phyloP scores from a whole-genome alignment of 2,113 vertebrate genomes.

The Hyaena hyaena region DNA sequence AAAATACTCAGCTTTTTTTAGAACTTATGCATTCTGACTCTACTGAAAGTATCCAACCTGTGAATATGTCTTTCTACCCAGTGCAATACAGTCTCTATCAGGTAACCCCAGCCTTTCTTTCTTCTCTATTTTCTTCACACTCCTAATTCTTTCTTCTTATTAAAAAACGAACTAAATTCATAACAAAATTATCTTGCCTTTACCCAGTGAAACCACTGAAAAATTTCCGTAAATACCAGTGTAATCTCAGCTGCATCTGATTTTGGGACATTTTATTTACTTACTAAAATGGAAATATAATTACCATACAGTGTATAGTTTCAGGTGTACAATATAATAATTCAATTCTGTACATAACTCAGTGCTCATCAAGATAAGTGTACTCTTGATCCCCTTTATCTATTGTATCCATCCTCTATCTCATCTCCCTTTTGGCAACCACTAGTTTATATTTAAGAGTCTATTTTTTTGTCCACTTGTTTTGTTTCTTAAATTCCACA shows the following conservation, averaged over 20 bases:
- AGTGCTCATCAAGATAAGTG: background rate
- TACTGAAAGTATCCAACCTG: background rate
- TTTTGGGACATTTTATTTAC: background rate
- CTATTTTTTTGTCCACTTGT: background rate
- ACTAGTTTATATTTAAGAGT: background rate
- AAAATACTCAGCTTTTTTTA: background rate
- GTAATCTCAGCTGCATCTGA: background rate
- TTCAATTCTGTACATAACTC: background rate
- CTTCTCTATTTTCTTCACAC: background rate
- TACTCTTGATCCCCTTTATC: background rate
- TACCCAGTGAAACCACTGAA: background rate
- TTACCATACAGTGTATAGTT: background rate
- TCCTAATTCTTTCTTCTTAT: background rate
- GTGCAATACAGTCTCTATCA: background rate
- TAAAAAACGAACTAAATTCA: background rate
- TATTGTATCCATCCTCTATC: background rate
- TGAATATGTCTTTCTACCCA: background rate
- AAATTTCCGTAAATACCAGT: background rate
- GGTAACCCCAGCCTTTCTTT: background rate
- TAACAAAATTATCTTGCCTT: background rate
- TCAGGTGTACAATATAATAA: background rate
- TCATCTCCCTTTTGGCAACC: background rate
- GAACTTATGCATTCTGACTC: background rate
- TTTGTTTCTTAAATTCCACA: background rate
- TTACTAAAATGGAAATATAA: background rate